Evolutionary conservation across 2,113 vertebrate genomes (phyloP), one percentile per base, ranked within the genome.

Genomic region (Oreochromis spilurus): DNA sequence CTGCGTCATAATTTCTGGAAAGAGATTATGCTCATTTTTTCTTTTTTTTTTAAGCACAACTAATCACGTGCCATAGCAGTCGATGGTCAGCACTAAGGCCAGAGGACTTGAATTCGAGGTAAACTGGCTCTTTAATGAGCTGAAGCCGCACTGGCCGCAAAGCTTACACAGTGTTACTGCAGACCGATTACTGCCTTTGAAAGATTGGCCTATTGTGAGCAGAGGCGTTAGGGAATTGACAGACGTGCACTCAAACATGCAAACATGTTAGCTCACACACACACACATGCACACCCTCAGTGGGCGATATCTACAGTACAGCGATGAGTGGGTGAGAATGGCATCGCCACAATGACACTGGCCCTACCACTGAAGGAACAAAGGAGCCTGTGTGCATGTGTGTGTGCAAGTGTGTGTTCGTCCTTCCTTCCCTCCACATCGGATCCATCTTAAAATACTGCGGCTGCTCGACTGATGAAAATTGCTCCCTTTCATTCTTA

Each of bases 401-500:
- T 75, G 80, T 75, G 67, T 55, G 58, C 77, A 53, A 57, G 82
- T 91, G 86, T 81, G 90, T 85, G 85, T 85, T 80, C 31, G 62
- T 81, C 58, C 58, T 94, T 88, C 88, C 58, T 86, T 86, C 31
- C 92, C 75, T 93, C 85, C 87, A 78, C 93, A 91, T 94, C 57
- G 13, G 92, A 94, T 88, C 87, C 92, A 90, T 94, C 92, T 91
- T 92, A 92, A 93, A 95, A 94, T 89, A 90, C 90, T 85, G 92
- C 19, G 87, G 88, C 93, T 87, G 83, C 88, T 91, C 34, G 58
- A 52, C 92, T 92, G 90, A 93, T 95, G 92, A 93, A 93, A 94
- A 95, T 87, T 92, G 83, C 90, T 90, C 84, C 77, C 89, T 92
- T 93, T 93, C 91, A 88, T 92, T 95, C 92, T 85, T 81, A 48